Base-by-base conservation (phyloP, 2,888 invertebrate species). In the Philereme vetulata region DNA sequence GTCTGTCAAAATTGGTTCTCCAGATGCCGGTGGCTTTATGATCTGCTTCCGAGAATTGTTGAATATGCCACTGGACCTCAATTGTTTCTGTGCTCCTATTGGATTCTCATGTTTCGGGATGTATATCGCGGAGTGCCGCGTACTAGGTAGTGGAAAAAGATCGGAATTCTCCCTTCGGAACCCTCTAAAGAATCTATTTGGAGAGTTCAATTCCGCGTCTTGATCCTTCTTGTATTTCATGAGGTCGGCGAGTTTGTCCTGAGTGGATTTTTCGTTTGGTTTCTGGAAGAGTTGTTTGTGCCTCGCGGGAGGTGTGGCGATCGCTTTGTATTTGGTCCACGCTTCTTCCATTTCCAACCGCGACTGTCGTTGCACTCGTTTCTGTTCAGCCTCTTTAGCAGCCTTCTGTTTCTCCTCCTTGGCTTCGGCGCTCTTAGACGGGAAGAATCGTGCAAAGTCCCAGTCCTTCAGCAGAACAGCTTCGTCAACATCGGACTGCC, bases 381-480 rank as follows among this genome's bases (percentile, higher is more conserved):
- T 88, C 50, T 79, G 82, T 33, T 90, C 92, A 4, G 70, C 72
- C 36, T 93, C 93, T 75, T 93, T 93, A 65, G 92, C 62, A 65
- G 83, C 63, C 55, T 84, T 85, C 66, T 69, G 77, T 62, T 84
- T 90, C 62, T 82, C 86, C 53, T 84, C 86, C 73, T 82, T 84
- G n/a, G 57, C 68, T 9, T 85, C 86, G 10, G 74, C 72, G 68
- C 75, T 86, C 77, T 88, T 92, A 62, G 90, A 87, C 9, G 95
- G 96, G 87, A 97, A 97, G 93, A 97, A 97, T 81, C 95, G 94
- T 71, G 96, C 96, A 86, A 97, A 95, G 90, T 97, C 96, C 97
- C 97, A 97, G 80, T 97, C 97, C 87, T 96, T 96, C 73, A 97
- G 93, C 67, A 97, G 93, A 56, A 95, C 95, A 66, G 96, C 96